A percentile compares a stretch with the other conserved stretches of the same genome.
Evolutionary conservation across 2,888 invertebrate species (phyloP).

Genomic region (Cinara cedri): DNA sequence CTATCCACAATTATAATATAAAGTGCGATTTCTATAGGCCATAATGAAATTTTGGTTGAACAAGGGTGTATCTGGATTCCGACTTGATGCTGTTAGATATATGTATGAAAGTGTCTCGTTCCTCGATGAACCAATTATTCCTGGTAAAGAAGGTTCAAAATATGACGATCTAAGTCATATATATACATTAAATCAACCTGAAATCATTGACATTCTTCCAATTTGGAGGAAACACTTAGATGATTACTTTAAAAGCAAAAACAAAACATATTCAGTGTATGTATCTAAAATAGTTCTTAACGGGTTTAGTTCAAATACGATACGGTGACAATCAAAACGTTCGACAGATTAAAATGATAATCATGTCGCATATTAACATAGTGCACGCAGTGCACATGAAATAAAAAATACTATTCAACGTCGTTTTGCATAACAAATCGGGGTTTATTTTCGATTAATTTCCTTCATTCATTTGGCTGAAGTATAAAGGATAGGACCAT

Average conservation of each 20-base stretch:
- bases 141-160: not conserved
- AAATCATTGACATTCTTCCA: slow-evolving; percentile 34
- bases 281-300: too few relatives aligned
- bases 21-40: slow-evolving; percentile 17
- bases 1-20: not conserved
- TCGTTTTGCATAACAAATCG: too few relatives aligned
- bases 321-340: too few relatives aligned
- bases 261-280: too few relatives aligned
- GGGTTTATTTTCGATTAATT: too few relatives aligned
- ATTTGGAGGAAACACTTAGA: slow-evolving; percentile 28
- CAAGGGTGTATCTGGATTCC: slow-evolving; percentile 51
- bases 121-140: slow-evolving; percentile 18
- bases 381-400: too few relatives aligned
- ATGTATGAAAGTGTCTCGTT: slow-evolving; percentile 36
- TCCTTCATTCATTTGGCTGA: too few relatives aligned
- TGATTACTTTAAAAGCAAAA: not conserved
- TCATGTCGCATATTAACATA: too few relatives aligned
- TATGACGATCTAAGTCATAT: slow-evolving; percentile 10
- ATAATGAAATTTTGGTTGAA: slow-evolving; percentile 55
- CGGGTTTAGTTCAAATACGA: too few relatives aligned
- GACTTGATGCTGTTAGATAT: slow-evolving; percentile 55
- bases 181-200: slow-evolving; percentile 52
- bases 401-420: too few relatives aligned
- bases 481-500: too few relatives aligned
- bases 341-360: too few relatives aligned